phyloP scores from a whole-genome alignment of 2,113 vertebrate genomes.

The Aix galericulata region DNA sequence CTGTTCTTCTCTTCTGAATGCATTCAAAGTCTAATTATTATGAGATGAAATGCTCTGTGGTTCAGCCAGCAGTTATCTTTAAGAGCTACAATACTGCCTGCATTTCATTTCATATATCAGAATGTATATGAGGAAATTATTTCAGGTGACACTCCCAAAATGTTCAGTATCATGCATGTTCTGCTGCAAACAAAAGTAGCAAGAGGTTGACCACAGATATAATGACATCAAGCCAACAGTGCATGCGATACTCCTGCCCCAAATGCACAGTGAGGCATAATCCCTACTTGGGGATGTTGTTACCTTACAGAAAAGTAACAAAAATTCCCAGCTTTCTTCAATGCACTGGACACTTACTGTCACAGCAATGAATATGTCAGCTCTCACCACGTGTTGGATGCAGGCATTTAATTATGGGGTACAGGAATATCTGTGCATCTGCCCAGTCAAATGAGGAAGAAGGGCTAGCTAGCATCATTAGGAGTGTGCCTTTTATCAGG shows the following conservation, averaged over 20 bases:
- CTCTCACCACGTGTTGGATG: background rate
- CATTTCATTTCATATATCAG: background rate
- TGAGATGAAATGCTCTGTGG: background rate
- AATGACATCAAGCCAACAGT: background rate
- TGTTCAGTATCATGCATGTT: background rate
- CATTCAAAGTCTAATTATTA: background rate
- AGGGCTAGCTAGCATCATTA: background rate
- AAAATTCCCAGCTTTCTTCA: background rate
- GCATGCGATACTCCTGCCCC: background rate
- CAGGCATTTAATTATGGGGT: accelerated
- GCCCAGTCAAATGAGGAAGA: accelerated
- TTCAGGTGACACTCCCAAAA: background rate
- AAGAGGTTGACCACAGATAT: background rate
- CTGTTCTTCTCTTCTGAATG: background rate
- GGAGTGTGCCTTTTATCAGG: background rate
- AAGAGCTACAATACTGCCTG: background rate
- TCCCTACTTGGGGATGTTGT: background rate
- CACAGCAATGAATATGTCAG: background rate
- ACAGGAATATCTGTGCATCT: background rate
- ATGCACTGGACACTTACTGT: background rate
- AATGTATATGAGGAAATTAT: background rate
- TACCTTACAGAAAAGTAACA: background rate
- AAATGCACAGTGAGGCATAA: background rate
- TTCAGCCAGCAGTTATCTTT: background rate
- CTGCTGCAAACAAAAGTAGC: background rate